phyloP scores from a whole-genome alignment of 2,797 vertebrate species.

The Phaenicophaeus curvirostris region DNA sequence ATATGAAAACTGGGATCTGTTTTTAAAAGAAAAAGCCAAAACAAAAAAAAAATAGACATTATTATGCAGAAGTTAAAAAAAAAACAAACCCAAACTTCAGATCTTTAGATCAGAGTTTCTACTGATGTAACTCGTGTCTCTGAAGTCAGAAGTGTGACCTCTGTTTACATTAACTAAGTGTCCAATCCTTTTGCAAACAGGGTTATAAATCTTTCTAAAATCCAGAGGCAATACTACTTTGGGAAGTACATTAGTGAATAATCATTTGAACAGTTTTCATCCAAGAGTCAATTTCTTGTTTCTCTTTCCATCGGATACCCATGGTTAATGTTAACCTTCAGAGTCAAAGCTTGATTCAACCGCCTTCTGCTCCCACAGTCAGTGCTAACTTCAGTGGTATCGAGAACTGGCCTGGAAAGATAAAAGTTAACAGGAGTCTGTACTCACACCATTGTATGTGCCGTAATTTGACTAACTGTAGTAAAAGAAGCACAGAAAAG shows the following conservation, averaged over 20 bases:
- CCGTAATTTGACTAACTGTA: background rate
- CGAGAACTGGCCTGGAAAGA: background rate
- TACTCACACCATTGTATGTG: accelerated
- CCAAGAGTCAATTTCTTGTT: background rate
- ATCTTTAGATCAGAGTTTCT: background rate
- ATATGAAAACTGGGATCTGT: background rate
- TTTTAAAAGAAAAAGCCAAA: background rate
- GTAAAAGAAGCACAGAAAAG: background rate
- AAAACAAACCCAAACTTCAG: background rate
- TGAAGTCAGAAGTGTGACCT: background rate
- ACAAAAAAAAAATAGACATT: background rate
- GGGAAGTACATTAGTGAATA: background rate
- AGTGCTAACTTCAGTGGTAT: background rate
- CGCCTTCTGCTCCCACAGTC: background rate
- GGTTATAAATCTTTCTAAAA: background rate
- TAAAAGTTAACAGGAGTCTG: background rate
- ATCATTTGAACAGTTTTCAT: background rate
- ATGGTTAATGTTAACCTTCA: background rate
- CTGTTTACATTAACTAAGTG: background rate
- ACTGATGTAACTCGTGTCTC: background rate
- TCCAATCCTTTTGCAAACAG: background rate
- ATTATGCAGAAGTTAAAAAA: background rate
- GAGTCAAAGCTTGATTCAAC: background rate
- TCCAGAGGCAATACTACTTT: background rate
- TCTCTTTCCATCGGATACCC: background rate